phyloP scores from a whole-genome alignment of 2,797 vertebrate genomes.

The Chloroceryle amazona region DNA sequence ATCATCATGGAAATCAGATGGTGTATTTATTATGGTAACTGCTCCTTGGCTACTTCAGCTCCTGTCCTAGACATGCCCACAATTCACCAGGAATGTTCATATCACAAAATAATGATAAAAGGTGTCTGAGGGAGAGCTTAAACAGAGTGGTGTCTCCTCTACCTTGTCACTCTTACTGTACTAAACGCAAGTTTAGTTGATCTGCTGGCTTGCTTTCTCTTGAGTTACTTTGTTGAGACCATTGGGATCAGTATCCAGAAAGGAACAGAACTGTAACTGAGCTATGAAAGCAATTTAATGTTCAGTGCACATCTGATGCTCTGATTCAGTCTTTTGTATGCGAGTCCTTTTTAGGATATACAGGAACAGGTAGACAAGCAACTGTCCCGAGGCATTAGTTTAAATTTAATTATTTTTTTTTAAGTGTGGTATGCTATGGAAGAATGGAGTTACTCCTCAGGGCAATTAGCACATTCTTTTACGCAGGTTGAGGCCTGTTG shows the following conservation, averaged over 20 bases:
- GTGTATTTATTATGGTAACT: neutral
- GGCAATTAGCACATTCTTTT: slow-evolving; percentile 11
- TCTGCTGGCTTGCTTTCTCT: neutral
- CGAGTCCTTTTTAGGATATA: neutral
- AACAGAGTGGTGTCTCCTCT: neutral
- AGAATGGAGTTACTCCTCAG: slow-evolving; percentile 1
- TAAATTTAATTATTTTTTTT: neutral
- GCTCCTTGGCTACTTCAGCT: neutral
- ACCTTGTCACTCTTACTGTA: neutral
- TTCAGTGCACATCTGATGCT: neutral
- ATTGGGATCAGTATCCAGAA: neutral
- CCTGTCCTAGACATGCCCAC: neutral
- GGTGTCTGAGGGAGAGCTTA: neutral
- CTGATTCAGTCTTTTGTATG: neutral
- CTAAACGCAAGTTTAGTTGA: neutral
- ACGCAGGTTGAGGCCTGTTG: neutral
- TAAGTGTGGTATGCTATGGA: neutral
- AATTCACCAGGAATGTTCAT: neutral
- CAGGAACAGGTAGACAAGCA: neutral
- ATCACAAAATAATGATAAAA: neutral
- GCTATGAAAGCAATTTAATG: neutral
- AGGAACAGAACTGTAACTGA: neutral
- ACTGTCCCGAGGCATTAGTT: neutral
- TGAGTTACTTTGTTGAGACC: neutral
- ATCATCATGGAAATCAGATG: neutral